Evolutionary conservation across 2,888 invertebrate species (phyloP).

Genomic region (Lumbricus terrestris): DNA sequence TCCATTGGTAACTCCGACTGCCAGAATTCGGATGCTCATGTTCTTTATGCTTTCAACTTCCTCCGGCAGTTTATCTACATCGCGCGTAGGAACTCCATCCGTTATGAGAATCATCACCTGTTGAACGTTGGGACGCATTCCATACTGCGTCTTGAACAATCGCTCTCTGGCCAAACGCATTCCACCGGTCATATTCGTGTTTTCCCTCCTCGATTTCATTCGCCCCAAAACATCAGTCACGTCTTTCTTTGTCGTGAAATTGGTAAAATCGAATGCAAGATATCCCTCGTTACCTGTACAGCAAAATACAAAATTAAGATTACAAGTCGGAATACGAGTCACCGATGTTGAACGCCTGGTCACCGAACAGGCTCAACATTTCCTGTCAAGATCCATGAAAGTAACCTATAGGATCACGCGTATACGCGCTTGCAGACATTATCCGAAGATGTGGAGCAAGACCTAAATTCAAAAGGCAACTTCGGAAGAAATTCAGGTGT

Average conservation of each 20-base stretch:
- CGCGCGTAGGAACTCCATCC: conserved; percentile 34
- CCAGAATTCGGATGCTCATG: conserved; percentile 21
- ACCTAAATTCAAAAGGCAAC: too few species aligned
- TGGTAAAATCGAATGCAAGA: neutral
- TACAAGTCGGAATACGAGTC: too few species aligned
- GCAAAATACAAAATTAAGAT: neutral
- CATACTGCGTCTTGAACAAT: neutral
- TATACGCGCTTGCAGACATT: too few species aligned
- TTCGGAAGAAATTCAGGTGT: too few species aligned
- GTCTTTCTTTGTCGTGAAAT: neutral
- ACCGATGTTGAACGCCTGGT: too few species aligned
- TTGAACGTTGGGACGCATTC: conserved; percentile 15
- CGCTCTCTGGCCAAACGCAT: neutral
- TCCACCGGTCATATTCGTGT: conserved; percentile 12
- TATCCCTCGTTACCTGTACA: neutral
- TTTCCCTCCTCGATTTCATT: neutral
- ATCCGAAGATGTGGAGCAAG: too few species aligned
- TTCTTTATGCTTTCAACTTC: conserved; percentile 20
- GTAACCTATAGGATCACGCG: too few species aligned
- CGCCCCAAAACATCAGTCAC: neutral
- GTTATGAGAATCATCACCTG: conserved; percentile 35
- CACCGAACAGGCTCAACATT: too few species aligned
- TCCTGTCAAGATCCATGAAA: too few species aligned
- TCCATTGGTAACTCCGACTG: conserved; percentile 34
- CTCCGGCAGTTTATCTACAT: conserved; percentile 14